Base-by-base conservation (phyloP, 2,113 vertebrate genomes). In the Picathartes gymnocephalus region DNA sequence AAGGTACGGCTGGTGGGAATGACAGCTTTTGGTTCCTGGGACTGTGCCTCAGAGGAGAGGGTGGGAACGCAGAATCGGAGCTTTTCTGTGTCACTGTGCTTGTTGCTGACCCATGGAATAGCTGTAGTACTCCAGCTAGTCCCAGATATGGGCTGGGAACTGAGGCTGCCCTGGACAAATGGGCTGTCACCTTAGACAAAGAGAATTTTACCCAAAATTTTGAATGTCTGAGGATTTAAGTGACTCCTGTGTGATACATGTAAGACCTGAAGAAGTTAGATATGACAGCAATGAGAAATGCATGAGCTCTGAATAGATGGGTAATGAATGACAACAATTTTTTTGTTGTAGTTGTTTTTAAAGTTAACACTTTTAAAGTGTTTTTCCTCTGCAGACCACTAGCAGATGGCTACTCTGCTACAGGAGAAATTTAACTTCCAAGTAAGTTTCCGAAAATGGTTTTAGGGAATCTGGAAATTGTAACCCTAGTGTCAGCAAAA, bases 1-100 rank as follows among this genome's bases (percentile, higher is more conserved):
- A 94, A 92, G 93, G 69, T 28, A 64, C 71, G 95, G 86, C 71
- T 93, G 72, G 42, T 93, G 82, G 76, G 42, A 96, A 68, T 39
- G 66, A 35, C 78, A 72, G 71, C 79, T 80, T 70, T 61, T 28
- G 44, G 76, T 23, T 74, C 35, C 74, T 77, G 72, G 18, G 58
- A 12, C 33, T 48, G 35, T 58, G 66, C 79, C 88, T 80, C 81
- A 9, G 74, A 86, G 82, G 51, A 80, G 66, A 54, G 51, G 42
- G 23, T 44, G 66, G 35, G 48, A 50, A 4, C 4, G 37, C 18
- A 2, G 24, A 33, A 10, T 1, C 0, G 0, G 25, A 61, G 71
- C 5, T 0, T 28, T 71, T 56, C n/a, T 84, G 7, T 54, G 71
- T 27, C 45, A 4, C 42, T 47, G 21, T 42, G 58, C 54, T 70